Conservation (phyloP, 2,888 invertebrate species). For the Heteromyza rotundicornis region DNA sequence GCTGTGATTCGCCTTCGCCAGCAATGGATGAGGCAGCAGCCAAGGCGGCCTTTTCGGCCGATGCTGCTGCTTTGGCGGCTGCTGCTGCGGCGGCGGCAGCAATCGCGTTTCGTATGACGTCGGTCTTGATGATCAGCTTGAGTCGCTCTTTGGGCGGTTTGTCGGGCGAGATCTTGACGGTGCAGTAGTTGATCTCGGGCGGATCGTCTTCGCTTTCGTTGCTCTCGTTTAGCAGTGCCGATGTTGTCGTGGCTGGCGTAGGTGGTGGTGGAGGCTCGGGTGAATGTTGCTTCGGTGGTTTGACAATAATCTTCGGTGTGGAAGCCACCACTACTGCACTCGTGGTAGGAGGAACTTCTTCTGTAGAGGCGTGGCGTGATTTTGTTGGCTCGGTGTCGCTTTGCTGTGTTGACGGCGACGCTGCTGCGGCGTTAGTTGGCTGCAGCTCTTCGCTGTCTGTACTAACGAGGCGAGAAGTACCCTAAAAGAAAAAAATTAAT, state of each 20-base stretch:
- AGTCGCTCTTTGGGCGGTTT: constrained; percentile 65
- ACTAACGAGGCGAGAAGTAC: constrained; percentile 71
- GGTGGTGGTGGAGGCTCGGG: constrained; percentile 29
- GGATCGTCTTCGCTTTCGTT: constrained; percentile 52
- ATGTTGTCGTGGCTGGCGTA: not conserved
- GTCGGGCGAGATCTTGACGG: constrained; percentile 60
- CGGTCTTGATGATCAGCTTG: constrained; percentile 63
- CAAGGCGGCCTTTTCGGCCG: constrained; percentile 30
- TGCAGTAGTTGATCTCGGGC: constrained; percentile 59
- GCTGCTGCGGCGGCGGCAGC: constrained; percentile 59
- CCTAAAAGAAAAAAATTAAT: too few species aligned
- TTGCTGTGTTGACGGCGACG: constrained; percentile 22
- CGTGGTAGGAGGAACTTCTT: constrained; percentile 43
- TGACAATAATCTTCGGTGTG: constrained; percentile 53
- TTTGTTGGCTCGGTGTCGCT: constrained; percentile 24
- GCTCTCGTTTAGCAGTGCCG: not conserved
- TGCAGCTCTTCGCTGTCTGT: constrained; percentile 69
- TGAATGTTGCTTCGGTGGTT: constrained; percentile 45
- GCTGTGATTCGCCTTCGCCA: constrained; percentile 33
- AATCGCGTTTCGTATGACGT: constrained; percentile 58
- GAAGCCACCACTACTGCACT: constrained; percentile 11
- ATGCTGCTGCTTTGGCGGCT: constrained; percentile 44
- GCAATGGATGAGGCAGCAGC: constrained; percentile 30
- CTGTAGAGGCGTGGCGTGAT: constrained; percentile 35
- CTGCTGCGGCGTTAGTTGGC: constrained; percentile 65